Base-by-base conservation (phyloP, 1,140 invertebrate genomes). In the Epicauta chinensis region DNA sequence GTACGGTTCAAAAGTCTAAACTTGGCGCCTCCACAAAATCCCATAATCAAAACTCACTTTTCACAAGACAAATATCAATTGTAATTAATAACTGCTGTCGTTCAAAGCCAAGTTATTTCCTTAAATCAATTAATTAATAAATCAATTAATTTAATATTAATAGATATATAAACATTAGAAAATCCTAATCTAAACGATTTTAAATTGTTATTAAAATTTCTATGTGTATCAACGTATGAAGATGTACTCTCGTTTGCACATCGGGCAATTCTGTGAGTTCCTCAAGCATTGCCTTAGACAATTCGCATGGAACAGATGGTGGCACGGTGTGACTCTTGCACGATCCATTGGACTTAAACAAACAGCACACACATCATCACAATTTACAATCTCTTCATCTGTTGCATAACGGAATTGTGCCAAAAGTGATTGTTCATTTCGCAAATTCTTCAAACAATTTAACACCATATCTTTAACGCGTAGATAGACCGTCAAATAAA, bases 341-440 rank as follows among this genome's bases (percentile, higher is more conserved):
- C 75, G 77, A 38, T 71, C 75, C 84, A 87, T 86, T 1, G 69
- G 61, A 51, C 77, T 81, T 7, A 89, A 71, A 61, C 86, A 89
- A 11, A 89, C 82, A 1, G 84, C 81, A 66, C 86, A 89, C 2
- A 87, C 82, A 60, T 89, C 86, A 55, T 88, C 84, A 44, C 82
- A 77, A 30, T 76, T 77, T 3, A 74, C 70, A 12, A 88, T 73
- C 60, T 88, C 86, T 9, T 82, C 77, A 1, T 58, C 30, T 1
- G 79, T 82, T 1, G 85, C 86, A 29, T 76, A 72, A 32, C 85
- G 68, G 59, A 83, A 89, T 46, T 75, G 76, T 14, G 75, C 74
- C 17, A 89, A 62, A 2, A 80, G 71, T 2, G 74, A 75, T 45
- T 79, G 71, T 54, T 87, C 84, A 13, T 74, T 71, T 16, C 72